Evolutionary conservation across 2,113 vertebrate genomes (phyloP).

Genomic region (Condylura cristata): DNA sequence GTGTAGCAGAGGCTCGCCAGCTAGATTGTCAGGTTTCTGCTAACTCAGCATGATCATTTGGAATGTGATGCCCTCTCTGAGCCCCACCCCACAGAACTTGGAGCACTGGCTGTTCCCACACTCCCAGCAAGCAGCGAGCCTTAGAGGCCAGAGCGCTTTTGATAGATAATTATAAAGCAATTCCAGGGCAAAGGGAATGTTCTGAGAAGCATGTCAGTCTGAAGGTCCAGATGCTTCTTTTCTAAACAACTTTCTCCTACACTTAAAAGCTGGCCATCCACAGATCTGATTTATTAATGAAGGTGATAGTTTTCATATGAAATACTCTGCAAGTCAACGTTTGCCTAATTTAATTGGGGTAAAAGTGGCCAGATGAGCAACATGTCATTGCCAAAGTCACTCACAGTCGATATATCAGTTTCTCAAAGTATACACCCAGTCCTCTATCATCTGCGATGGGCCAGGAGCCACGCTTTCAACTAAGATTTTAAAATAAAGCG

Average conservation of each 20-base stretch:
- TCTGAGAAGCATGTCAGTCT: neutral
- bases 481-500: neutral
- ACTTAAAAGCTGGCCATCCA: neutral
- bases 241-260: neutral
- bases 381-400: neutral
- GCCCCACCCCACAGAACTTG: neutral
- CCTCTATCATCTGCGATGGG: neutral
- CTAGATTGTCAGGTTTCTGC: neutral
- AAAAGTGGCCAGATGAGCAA: neutral
- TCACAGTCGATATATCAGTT: neutral
- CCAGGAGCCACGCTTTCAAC: neutral
- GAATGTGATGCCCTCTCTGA: neutral
- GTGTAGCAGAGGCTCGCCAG: neutral
- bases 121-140: too few species aligned
- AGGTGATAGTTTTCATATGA: slow-evolving; percentile 11
- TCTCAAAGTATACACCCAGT: neutral
- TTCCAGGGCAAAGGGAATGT: neutral
- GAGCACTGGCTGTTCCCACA: fast-evolving
- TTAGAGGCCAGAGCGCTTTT: neutral
- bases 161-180: neutral
- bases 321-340: neutral
- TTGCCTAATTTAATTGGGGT: neutral
- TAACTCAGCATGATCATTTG: neutral
- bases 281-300: neutral
- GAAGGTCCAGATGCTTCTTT: neutral